Evolutionary conservation across 2,888 invertebrate genomes (phyloP).

Genomic region (Sinhomidia bicolor): DNA sequence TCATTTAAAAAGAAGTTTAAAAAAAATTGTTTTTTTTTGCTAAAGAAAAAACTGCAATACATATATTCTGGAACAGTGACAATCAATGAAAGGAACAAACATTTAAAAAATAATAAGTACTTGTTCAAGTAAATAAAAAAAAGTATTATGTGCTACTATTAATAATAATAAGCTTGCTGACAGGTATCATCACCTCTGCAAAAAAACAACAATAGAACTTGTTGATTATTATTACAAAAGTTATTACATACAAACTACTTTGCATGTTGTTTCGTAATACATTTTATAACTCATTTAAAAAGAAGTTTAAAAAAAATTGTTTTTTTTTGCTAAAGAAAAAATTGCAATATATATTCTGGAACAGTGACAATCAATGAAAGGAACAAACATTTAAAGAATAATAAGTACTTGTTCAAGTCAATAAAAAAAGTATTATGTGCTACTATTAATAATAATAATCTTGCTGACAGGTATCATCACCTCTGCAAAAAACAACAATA

Average conservation of each 20-base stretch:
- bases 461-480: conserved; percentile 16
- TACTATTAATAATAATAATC: neutral
- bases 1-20: neutral
- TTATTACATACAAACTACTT: neutral
- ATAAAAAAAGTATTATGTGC: neutral
- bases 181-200: neutral
- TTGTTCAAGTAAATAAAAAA: neutral
- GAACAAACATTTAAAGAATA: too few species aligned
- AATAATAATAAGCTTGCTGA: conserved; percentile 22
- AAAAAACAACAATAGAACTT: neutral
- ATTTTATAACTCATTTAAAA: conserved; percentile 3
- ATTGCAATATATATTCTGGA: conserved; percentile 30
- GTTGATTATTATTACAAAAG: neutral
- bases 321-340: neutral
- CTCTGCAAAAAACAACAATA: neutral
- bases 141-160: neutral
- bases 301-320: neutral
- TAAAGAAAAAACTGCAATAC: conserved; percentile 10
- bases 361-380: conserved; percentile 46
- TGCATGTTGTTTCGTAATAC: neutral
- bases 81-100: conserved; percentile 27
- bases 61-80: conserved; percentile 34
- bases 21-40: neutral
- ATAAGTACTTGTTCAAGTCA: neutral
- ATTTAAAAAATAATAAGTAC: too few species aligned